A percentile compares a stretch with the other conserved stretches of the same genome.
These are phyloP conservation scores for Nemapogon koenigi DNA, from an alignment of 2,888 invertebrate species.

Conservation along the genomic window DNA sequence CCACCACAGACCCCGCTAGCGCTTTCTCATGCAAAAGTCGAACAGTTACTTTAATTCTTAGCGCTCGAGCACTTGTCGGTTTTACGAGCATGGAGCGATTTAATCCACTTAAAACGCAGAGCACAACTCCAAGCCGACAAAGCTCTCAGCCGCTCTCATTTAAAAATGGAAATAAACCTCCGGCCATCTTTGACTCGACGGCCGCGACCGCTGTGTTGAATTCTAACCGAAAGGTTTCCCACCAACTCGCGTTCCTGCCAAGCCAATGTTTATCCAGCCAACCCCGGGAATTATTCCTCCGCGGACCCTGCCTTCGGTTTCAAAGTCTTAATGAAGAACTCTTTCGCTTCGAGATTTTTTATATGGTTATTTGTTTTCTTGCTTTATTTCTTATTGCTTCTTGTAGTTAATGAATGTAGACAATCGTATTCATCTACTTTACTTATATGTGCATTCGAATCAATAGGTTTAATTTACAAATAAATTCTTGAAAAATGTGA, in stretches of 20 bases:
- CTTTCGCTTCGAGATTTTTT: conserved; percentile 40
- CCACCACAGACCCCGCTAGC: conserved; percentile 45
- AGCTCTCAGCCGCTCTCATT: conserved; percentile 64
- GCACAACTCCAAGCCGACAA: conserved; percentile 62
- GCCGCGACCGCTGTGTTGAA: conserved; percentile 47
- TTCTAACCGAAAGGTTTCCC: conserved; percentile 9
- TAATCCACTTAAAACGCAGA: conserved; percentile 67
- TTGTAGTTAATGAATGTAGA: no score
- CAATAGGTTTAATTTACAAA: no score
- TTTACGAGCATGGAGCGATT: conserved; percentile 64
- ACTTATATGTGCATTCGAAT: no score
- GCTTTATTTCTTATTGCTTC: no score
- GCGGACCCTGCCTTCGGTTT: conserved; percentile 35
- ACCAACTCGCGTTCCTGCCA: conserved; percentile 3
- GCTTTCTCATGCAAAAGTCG: conserved; percentile 63
- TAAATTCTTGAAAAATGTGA: not conserved
- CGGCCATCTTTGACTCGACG: conserved; percentile 60
- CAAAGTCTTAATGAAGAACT: conserved; percentile 47
- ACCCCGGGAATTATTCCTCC: conserved; percentile 33
- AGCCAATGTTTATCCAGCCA: conserved; percentile 27
- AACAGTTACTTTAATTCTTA: conserved; percentile 64
- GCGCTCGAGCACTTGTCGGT: conserved; percentile 59
- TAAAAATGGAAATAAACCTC: conserved; percentile 65
- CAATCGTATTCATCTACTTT: no score
- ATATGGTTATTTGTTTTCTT: no score